Percentiles rank a stretch among this genome's conserved stretches.
These are phyloP conservation scores for Panagrolaimus sp. DNA, from an alignment of 1,140 invertebrate genomes.

Conservation along the genomic window DNA sequence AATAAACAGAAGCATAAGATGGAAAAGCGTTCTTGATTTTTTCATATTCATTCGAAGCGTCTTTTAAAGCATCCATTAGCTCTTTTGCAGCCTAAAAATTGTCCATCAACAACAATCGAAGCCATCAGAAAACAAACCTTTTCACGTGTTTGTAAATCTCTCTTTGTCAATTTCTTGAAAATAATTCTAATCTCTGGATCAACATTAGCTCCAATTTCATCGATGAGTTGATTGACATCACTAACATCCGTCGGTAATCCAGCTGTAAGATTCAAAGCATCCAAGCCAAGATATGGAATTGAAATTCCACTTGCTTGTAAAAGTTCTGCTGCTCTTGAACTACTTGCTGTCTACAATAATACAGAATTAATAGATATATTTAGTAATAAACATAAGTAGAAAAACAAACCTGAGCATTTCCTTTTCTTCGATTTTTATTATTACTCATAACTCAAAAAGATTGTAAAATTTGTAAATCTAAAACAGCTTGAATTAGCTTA, in stretches of 20 bases:
- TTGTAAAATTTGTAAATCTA: too few species aligned
- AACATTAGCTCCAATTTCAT: slow-evolving; percentile 26
- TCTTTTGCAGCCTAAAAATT: slow-evolving; percentile 20
- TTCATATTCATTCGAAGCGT: not conserved
- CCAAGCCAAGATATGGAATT: slow-evolving; percentile 17
- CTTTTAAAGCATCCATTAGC: slow-evolving; percentile 2
- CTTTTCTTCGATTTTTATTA: too few species aligned
- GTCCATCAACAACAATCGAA: not conserved
- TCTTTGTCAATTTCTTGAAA: slow-evolving; percentile 36
- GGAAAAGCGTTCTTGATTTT: slow-evolving; percentile 11
- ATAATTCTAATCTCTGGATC: slow-evolving; percentile 35
- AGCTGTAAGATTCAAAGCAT: not conserved
- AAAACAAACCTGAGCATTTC: too few species aligned
- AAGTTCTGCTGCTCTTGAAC: slow-evolving; percentile 20
- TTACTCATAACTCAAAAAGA: too few species aligned
- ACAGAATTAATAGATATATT: too few species aligned
- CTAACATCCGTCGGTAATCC: not conserved
- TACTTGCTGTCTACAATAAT: slow-evolving; percentile 17
- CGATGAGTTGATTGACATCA: slow-evolving; percentile 2
- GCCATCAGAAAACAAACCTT: slow-evolving; percentile 25
- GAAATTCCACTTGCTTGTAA: slow-evolving; percentile 17
- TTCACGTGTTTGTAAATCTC: slow-evolving; percentile 34
- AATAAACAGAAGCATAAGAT: slow-evolving; percentile 14
- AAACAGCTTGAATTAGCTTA: too few species aligned
- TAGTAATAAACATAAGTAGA: too few species aligned